Conservation (phyloP, 2,113 vertebrate genomes). For the Sialia sialis region DNA sequence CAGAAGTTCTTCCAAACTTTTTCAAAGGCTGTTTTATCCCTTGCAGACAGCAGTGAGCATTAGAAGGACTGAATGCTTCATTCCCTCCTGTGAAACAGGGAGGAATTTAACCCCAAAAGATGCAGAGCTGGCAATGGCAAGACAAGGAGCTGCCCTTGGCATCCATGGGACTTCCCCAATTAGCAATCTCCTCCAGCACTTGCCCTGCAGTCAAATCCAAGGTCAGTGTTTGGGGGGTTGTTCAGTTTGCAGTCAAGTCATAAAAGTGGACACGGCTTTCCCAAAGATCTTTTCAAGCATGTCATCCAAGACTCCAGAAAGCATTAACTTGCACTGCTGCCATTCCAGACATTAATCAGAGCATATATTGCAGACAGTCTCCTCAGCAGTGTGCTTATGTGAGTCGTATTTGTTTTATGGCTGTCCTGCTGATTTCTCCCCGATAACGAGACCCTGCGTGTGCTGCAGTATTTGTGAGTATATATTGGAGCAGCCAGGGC, state of each 20-base stretch:
- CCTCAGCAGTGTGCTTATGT: conserved; percentile 16
- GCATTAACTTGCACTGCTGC: conserved; percentile 28
- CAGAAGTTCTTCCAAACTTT: background rate
- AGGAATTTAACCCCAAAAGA: background rate
- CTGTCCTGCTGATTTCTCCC: conserved; percentile 37
- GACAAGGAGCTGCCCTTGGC: background rate
- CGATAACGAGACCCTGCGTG: conserved; percentile 11
- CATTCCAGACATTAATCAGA: conserved; percentile 47
- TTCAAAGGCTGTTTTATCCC: background rate
- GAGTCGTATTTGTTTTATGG: conserved; percentile 23
- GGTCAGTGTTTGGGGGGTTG: background rate
- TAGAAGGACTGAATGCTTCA: background rate
- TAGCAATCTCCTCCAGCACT: background rate
- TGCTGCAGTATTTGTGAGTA: background rate
- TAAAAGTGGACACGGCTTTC: conserved; percentile 16
- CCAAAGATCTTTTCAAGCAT: background rate
- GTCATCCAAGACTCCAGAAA: conserved; percentile 3
- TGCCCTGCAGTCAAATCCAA: background rate
- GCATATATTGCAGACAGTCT: conserved; percentile 10
- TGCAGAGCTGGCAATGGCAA: background rate
- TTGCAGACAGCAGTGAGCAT: background rate
- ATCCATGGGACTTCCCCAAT: background rate
- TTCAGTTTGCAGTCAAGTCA: background rate
- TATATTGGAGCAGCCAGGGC: background rate
- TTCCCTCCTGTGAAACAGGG: background rate